Evolutionary conservation across 2,888 invertebrate genomes (phyloP).

Genomic region (Parapristionchus giblindavisi): DNA sequence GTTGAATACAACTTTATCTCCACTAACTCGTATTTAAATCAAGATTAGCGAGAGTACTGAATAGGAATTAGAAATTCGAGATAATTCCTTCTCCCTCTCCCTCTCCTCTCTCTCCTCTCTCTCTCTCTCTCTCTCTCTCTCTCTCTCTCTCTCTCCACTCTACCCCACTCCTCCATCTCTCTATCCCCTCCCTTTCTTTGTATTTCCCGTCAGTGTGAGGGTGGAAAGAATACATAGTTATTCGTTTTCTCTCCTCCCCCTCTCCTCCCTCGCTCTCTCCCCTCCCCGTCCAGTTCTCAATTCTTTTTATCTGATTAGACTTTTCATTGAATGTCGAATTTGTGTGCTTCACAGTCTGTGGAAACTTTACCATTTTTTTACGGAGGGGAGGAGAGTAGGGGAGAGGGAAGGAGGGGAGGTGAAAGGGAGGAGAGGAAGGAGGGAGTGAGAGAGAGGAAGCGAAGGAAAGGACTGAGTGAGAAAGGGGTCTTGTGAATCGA

Average conservation of each 20-base stretch:
- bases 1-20: too few relatives aligned
- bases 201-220: not conserved
- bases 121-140: conserved; percentile 25
- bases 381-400: not conserved
- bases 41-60: too few relatives aligned
- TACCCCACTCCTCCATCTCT: not conserved
- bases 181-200: not conserved
- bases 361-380: too few relatives aligned
- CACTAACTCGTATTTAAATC: too few relatives aligned
- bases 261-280: not conserved
- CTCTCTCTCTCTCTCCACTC: conserved; percentile 29
- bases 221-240: not conserved
- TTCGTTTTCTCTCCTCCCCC: not conserved
- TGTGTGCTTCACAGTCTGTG: too few relatives aligned
- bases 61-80: not conserved
- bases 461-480: too few relatives aligned
- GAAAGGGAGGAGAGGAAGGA: conserved; percentile 64
- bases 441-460: conserved; percentile 41
- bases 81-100: conserved; percentile 7
- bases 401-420: conserved; percentile 63
- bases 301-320: too few relatives aligned
- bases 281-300: conserved; percentile 9
- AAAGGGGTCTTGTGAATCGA: conserved; percentile 45
- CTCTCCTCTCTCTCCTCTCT: conserved; percentile 1
- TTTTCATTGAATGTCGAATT: too few relatives aligned